Evolutionary conservation across 2,113 vertebrate genomes (phyloP).

Genomic region (Megaleporinus macrocephalus): DNA sequence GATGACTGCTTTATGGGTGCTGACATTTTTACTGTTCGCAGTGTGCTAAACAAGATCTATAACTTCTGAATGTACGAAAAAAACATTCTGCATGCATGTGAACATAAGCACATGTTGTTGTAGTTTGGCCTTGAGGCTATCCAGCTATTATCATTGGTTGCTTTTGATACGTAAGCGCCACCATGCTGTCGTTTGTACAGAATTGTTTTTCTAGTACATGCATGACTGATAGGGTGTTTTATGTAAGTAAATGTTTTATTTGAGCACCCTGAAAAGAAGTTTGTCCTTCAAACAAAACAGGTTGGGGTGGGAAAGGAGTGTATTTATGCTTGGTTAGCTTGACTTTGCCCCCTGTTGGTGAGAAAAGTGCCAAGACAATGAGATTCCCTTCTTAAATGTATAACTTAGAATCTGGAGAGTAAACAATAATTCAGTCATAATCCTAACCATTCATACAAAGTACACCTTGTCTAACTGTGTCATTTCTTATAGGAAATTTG

Average conservation of each 20-base stretch:
- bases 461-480: background rate
- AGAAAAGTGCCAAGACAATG: background rate
- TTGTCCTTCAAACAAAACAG: background rate
- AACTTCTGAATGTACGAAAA: background rate
- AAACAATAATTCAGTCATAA: background rate
- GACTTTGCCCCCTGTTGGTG: conserved; percentile 69
- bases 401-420: background rate
- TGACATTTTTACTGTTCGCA: conserved; percentile 55
- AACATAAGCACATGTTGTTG: conserved; percentile 38
- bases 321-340: conserved; percentile 35
- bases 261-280: conserved; percentile 12
- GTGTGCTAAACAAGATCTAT: conserved; percentile 28
- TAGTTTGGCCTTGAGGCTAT: conserved; percentile 36
- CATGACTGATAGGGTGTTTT: background rate
- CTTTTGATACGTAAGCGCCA: background rate
- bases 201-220: background rate
- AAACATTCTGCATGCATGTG: conserved; percentile 42
- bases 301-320: background rate
- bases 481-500: background rate
- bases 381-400: background rate
- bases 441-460: background rate
- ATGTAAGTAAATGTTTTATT: background rate
- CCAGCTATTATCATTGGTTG: conserved; percentile 14
- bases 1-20: conserved; percentile 65
- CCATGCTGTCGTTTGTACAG: background rate